Percentiles rank a stretch among this genome's conserved stretches.
Conservation (phyloP, 2,797 vertebrate genomes). For the Sebastes variabilis region DNA sequence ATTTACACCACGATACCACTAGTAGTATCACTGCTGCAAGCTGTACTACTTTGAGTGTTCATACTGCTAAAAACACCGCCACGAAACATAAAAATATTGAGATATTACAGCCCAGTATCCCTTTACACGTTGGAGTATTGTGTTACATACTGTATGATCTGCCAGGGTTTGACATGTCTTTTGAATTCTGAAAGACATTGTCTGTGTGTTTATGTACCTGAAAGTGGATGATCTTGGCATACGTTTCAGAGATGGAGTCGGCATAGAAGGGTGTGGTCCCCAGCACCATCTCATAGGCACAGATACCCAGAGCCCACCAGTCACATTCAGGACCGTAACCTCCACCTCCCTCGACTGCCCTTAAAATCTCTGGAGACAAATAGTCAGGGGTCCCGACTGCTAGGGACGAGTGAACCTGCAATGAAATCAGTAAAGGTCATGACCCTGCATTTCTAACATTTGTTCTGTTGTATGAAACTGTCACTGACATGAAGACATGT, state of each 20-base stretch:
- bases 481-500: not conserved
- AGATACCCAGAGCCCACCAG: constrained; percentile 91
- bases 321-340: constrained; percentile 88
- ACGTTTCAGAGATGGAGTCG: constrained; percentile 87
- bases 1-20: not conserved
- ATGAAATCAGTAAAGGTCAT: not conserved
- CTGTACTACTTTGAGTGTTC: not conserved
- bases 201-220: constrained; percentile 73
- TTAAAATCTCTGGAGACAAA: constrained; percentile 89
- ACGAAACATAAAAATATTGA: not conserved
- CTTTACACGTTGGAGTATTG: not conserved
- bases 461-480: not conserved
- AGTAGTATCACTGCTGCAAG: not conserved
- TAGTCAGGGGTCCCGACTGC: constrained; percentile 91
- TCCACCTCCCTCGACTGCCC: constrained; percentile 83
- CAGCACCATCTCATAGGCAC: constrained; percentile 90
- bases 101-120: not conserved
- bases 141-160: not conserved
- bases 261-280: constrained; percentile 90
- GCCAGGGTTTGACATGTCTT: not conserved
- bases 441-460: not conserved
- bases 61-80: not conserved
- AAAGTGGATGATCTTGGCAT: constrained; percentile 89
- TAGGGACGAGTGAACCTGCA: constrained; percentile 84
- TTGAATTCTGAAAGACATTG: not conserved